Evolutionary conservation across 2,888 invertebrate genomes (phyloP), one percentile per base, ranked within the genome.

Genomic region (Chironomus riparius): DNA sequence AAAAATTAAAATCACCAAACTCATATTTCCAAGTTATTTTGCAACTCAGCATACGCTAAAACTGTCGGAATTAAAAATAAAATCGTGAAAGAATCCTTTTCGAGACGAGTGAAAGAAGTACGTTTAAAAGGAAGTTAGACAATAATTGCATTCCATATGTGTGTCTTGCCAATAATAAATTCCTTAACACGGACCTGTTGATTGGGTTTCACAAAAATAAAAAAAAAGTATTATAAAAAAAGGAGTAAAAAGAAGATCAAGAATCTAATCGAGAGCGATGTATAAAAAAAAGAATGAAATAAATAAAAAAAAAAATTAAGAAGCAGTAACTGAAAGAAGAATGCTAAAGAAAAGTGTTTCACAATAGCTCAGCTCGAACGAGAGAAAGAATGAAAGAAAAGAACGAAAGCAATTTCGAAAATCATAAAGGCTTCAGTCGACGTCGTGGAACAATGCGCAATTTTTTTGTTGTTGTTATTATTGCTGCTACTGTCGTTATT

Each of bases 171-270:
- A 56, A 56, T 7, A 56, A 56, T 10, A 65, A 65, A 65, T 65
- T 65, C 50, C 62, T 50, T 65, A 73, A 21, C 38, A 47, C 73
- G 62, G 73, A 61, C 73, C 73, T 73, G 73, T 24, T 61, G 62
- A 28, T 28, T 28, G n/a, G 38, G n/a, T 50, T 50, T 50, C 15
- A 50, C 15, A 50, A 50, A 28, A 2, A 2, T 4, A 50, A 13
- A 50, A 50, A 56, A 38, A 38, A 38, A 38, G 38, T 38, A 38
- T 38, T 10, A 38, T 38, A 38, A 38, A 38, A 28, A 38, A 38
- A 38, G 38, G 38, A 38, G 38, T 38, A 38, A n/a, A 56, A 56
- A 56, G 56, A 56, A 13, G 50, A 56, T 56, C 5, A 18, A 18
- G 56, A 56, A 56, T 56, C 56, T 56, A 56, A 56, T 56, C 56